Conservation (phyloP, 2,797 vertebrate species). For the Periparus ater region DNA sequence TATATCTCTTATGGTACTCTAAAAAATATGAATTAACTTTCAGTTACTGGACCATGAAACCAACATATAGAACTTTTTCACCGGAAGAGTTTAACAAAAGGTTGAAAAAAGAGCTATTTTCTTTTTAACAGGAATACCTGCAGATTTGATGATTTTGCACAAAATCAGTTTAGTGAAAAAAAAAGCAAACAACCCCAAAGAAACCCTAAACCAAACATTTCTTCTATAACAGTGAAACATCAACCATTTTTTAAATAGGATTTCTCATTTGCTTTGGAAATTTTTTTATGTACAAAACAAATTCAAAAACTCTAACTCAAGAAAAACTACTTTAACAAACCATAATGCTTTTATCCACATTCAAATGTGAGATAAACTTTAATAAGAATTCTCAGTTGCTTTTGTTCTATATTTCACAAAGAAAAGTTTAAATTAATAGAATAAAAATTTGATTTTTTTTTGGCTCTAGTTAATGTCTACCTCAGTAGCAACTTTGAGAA, state of each 20-base stretch:
- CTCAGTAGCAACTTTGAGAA: not conserved
- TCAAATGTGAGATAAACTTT: not conserved
- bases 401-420: not conserved
- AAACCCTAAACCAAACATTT: not conserved
- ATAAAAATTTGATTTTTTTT: not conserved
- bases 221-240: not conserved
- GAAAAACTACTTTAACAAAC: not conserved
- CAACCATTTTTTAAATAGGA: not conserved
- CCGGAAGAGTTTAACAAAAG: not conserved
- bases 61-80: not conserved
- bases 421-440: not conserved
- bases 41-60: not conserved
- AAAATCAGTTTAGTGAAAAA: not conserved
- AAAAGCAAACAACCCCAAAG: fast-evolving
- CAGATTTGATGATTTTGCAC: not conserved
- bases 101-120: fast-evolving
- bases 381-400: not conserved
- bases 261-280: not conserved
- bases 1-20: not conserved
- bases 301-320: not conserved
- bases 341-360: not conserved
- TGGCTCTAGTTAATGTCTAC: not conserved
- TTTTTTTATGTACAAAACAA: not conserved
- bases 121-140: not conserved
- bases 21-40: not conserved